These are phyloP conservation scores for Syrrhaptes paradoxus DNA, from an alignment of 2,113 vertebrate genomes.

Conservation along the genomic window DNA sequence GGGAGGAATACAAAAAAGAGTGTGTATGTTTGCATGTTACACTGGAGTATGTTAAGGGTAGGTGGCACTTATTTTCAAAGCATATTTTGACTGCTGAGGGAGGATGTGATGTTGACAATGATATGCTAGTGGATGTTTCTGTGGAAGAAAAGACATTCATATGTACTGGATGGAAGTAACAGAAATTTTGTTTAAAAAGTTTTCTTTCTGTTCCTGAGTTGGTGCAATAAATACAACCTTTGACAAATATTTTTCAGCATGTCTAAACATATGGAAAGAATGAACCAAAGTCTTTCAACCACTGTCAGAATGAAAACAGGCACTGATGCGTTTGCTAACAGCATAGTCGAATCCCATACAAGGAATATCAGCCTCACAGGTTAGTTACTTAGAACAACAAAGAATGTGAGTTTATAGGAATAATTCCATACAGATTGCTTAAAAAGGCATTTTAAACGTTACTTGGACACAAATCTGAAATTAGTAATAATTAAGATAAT, in stretches of 20 bases:
- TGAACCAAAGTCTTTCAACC: background rate
- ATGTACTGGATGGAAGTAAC: background rate
- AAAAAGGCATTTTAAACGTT: background rate
- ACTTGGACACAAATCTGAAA: background rate
- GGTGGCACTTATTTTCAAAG: constrained; percentile 49
- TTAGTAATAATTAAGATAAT: background rate
- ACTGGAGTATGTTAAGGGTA: constrained; percentile 21
- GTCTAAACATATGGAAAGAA: background rate
- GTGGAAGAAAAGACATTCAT: background rate
- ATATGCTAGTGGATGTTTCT: constrained; percentile 17
- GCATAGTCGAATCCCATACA: background rate
- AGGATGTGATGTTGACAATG: constrained; percentile 6
- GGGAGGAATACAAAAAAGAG: background rate
- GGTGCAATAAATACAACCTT: background rate
- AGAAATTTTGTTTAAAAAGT: constrained; percentile 16
- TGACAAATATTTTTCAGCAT: background rate
- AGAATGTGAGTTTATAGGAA: background rate
- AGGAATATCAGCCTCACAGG: background rate
- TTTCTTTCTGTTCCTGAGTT: constrained; percentile 1
- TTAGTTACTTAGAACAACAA: background rate
- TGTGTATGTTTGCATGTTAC: constrained; percentile 20
- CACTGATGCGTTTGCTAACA: background rate
- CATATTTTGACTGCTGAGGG: constrained; percentile 41
- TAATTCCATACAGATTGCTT: background rate
- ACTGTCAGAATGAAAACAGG: background rate